A percentile compares a stretch with the other conserved stretches of the same genome.
Evolutionary conservation across 2,797 vertebrate genomes (phyloP).

Genomic region (Cottoperca gobio): DNA sequence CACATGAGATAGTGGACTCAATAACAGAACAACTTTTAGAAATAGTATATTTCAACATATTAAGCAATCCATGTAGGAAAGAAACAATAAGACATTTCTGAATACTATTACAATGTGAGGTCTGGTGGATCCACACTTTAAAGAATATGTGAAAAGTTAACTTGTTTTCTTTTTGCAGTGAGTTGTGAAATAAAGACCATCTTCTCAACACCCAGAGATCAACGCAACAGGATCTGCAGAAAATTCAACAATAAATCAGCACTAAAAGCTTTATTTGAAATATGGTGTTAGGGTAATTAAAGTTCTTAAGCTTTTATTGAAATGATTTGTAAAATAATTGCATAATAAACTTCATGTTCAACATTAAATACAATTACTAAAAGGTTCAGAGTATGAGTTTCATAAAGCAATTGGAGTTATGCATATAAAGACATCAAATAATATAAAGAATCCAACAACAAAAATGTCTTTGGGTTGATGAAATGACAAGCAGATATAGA

Average conservation of each 20-base stretch:
- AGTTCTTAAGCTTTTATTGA: neutral
- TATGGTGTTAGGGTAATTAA: neutral
- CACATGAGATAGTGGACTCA: neutral
- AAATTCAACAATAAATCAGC: neutral
- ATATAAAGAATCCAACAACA: neutral
- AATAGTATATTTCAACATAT: neutral
- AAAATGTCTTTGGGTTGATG: neutral
- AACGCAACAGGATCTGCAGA: neutral
- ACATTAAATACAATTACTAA: neutral
- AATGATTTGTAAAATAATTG: neutral
- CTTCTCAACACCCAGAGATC: neutral
- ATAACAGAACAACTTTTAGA: too few species aligned
- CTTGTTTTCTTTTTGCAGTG: slow-evolving; percentile 31
- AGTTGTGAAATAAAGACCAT: slow-evolving; percentile 18
- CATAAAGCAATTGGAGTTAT: neutral
- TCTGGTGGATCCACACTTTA: neutral
- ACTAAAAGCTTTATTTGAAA: neutral
- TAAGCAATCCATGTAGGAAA: neutral
- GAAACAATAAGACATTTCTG: neutral
- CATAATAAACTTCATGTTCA: slow-evolving; percentile 3
- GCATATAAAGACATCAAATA: neutral
- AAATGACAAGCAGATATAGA: neutral
- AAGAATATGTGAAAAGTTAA: neutral
- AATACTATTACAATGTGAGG: neutral
- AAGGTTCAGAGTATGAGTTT: neutral